Base-by-base conservation (phyloP, 2,113 vertebrate genomes). In the Dasyornis broadbenti region DNA sequence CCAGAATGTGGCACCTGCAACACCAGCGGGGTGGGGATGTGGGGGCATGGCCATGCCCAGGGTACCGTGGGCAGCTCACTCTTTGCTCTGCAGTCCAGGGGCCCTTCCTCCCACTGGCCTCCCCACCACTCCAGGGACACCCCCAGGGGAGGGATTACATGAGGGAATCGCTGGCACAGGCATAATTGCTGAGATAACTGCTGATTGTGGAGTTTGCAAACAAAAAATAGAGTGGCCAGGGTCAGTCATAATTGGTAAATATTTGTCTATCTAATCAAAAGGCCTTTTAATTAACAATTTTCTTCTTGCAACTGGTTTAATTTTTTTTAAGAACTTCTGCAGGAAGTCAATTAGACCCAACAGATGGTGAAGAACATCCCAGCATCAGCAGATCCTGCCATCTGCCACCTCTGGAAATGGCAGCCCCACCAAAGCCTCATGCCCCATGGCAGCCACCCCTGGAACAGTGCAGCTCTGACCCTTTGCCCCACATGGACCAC, bases 231-330 rank as follows among this genome's bases (percentile, higher is more conserved):
- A 82, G 92, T 66, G 95, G 96, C 61, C 30, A 17, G 88, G 98
- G 98, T 98, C 97, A 98, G 73, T 75, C 73, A 26, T 97, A 98
- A 98, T 96, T 97, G 97, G 97, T 97, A 98, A 98, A 98, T 98
- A 98, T 98, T 98, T 98, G 97, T 97, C 97, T 98, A 92, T 96
- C 96, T 98, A 97, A 98, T 98, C 97, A 98, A 97, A 98, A 97
- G 97, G 95, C 90, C 96, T 97, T 97, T 98, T 98, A 98, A 98
- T 98, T 98, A 98, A 97, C 97, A 97, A 97, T 97, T 97, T 97
- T 93, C 93, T 97, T 97, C 96, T 97, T 95, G 96, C 95, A 95
- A 98, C 95, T 95, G 90, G 87, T 93, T 97, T 96, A 64, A 95
- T 95, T 97, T 97, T 97, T 96, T 96, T 94, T 75, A 93, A 96